Evolutionary conservation across 1,140 invertebrate genomes (phyloP).

Genomic region (Hycleus cichorii): DNA sequence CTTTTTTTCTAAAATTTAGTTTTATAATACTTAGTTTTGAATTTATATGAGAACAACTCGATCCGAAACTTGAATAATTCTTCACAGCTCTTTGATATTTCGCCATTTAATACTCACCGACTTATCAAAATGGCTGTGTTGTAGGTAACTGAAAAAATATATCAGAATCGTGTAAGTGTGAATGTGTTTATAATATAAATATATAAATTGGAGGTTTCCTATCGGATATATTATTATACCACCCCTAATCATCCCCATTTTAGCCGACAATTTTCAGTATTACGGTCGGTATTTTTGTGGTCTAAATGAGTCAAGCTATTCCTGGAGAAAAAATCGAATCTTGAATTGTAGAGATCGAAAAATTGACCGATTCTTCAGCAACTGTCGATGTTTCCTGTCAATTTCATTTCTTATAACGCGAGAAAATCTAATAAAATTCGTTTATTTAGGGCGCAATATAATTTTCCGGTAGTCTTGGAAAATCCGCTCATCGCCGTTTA

Average conservation of each 20-base stretch:
- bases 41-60: background rate
- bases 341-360: too few species aligned
- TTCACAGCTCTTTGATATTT: conserved; percentile 32
- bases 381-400: too few species aligned
- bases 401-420: too few species aligned
- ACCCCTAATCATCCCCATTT: background rate
- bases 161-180: conserved; percentile 35
- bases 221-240: conserved; percentile 14
- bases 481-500: too few species aligned
- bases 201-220: conserved; percentile 35
- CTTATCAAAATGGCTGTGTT: conserved; percentile 36
- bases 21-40: conserved; percentile 12
- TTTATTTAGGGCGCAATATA: too few species aligned
- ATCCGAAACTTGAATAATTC: conserved; percentile 28
- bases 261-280: too few species aligned
- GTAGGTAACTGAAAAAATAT: conserved; percentile 19
- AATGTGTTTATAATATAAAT: conserved; percentile 40
- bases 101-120: conserved; percentile 23
- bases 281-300: too few species aligned
- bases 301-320: too few species aligned
- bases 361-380: too few species aligned
- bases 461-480: too few species aligned
- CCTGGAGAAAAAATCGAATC: too few species aligned
- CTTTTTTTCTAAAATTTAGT: conserved; percentile 25
- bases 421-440: too few species aligned